Conservation (phyloP, 2,113 vertebrate genomes). For the Actinemys pallida region DNA sequence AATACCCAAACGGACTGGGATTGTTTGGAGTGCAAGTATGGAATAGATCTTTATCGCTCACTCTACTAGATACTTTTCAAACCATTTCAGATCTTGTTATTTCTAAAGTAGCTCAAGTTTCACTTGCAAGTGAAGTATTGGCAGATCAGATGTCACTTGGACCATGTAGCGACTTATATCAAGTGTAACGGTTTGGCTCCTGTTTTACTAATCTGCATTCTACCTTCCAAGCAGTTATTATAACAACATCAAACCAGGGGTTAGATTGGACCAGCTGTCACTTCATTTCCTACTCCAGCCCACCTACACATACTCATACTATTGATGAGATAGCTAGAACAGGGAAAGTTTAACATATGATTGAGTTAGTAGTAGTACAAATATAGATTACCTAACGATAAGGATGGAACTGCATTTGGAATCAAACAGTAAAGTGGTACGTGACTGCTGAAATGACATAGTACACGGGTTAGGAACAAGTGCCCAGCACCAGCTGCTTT, state of each 20-base stretch:
- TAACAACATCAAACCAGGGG: not conserved
- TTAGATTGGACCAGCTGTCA: not conserved
- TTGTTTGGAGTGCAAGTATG: not conserved
- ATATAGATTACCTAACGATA: not conserved
- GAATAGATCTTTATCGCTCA: not conserved
- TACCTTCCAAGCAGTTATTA: not conserved
- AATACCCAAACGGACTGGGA: not conserved
- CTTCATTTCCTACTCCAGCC: not conserved
- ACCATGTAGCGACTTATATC: not conserved
- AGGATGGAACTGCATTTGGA: not conserved
- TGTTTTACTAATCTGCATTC: not conserved
- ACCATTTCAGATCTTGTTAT: not conserved
- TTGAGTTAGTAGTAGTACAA: not conserved
- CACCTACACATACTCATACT: not conserved
- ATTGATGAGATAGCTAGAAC: not conserved
- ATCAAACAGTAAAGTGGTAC: not conserved
- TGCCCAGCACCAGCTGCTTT: not conserved
- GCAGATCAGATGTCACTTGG: not conserved
- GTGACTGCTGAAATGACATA: not conserved
- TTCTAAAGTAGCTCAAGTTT: not conserved
- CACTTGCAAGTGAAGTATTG: not conserved
- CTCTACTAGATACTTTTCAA: not conserved
- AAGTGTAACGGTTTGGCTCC: not conserved
- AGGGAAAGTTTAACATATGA: not conserved
- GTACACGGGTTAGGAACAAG: not conserved